phyloP scores from a whole-genome alignment of 2,888 invertebrate species.

The Erebia aethiops region DNA sequence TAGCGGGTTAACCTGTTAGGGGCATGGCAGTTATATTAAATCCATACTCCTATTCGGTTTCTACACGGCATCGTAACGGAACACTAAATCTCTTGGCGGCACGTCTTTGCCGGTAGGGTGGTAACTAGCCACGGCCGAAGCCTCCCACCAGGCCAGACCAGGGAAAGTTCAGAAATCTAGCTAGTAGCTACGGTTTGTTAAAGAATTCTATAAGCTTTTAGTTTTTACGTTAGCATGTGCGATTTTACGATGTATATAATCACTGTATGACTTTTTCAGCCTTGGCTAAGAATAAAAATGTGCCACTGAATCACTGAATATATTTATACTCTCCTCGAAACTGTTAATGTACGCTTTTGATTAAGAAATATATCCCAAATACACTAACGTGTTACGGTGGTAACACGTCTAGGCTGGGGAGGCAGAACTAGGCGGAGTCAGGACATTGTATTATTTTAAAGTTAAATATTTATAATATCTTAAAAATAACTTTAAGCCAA shows the following conservation, averaged over 20 bases:
- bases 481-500: too few relatives aligned
- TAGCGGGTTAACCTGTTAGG: too few relatives aligned
- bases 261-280: constrained; percentile 6
- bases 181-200: neutral
- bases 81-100: too few relatives aligned
- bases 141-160: too few relatives aligned
- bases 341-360: neutral
- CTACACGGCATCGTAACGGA: too few relatives aligned
- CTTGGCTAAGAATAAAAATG: constrained; percentile 14
- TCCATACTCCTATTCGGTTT: too few relatives aligned
- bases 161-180: too few relatives aligned
- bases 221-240: neutral
- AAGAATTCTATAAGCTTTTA: neutral
- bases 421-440: neutral
- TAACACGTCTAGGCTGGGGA: neutral
- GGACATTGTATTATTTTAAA: neutral
- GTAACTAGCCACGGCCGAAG: too few relatives aligned
- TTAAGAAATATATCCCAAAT: neutral
- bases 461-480: too few relatives aligned
- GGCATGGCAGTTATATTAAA: too few relatives aligned
- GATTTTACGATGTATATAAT: neutral
- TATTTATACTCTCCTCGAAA: neutral
- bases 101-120: too few relatives aligned
- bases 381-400: neutral
- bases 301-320: constrained; percentile 5